phyloP scores from a whole-genome alignment of 2,113 vertebrate genomes.

The Callopanchax toddi region DNA sequence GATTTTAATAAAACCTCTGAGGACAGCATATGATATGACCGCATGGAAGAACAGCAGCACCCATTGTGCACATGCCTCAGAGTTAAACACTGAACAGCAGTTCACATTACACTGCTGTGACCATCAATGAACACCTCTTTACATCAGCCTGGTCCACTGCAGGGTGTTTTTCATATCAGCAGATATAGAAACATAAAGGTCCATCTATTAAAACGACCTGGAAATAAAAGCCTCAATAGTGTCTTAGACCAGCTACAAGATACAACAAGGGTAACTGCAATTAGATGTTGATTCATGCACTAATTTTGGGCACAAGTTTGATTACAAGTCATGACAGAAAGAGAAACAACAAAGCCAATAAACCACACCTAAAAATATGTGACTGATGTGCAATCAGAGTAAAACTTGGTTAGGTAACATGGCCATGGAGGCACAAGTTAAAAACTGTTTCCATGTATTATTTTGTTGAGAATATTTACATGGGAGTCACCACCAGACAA shows the following conservation, averaged over 20 bases:
- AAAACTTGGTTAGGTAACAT: no score
- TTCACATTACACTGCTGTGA: constrained; percentile 12
- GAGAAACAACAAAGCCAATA: no score
- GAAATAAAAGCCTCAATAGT: background rate
- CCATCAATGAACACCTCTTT: constrained; percentile 6
- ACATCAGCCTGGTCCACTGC: constrained; percentile 6
- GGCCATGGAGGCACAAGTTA: no score
- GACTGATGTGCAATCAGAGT: no score
- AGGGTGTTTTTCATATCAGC: no score
- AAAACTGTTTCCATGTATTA: no score
- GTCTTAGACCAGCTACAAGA: background rate
- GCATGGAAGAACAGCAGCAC: constrained; percentile 1
- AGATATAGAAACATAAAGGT: constrained; percentile 10
- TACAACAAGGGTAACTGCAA: background rate
- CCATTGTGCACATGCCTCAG: constrained; percentile 3
- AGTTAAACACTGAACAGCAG: constrained; percentile 53
- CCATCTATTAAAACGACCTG: no score
- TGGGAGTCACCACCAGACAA: no score
- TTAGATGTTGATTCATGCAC: background rate
- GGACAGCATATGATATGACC: constrained; percentile 25
- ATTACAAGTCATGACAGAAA: no score
- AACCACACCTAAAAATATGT: no score
- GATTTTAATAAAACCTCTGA: constrained; percentile 31
- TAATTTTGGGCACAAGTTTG: background rate
- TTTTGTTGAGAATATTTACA: no score